Evolutionary conservation across 2,113 vertebrate genomes (phyloP).

Genomic region (Mixornis gularis): DNA sequence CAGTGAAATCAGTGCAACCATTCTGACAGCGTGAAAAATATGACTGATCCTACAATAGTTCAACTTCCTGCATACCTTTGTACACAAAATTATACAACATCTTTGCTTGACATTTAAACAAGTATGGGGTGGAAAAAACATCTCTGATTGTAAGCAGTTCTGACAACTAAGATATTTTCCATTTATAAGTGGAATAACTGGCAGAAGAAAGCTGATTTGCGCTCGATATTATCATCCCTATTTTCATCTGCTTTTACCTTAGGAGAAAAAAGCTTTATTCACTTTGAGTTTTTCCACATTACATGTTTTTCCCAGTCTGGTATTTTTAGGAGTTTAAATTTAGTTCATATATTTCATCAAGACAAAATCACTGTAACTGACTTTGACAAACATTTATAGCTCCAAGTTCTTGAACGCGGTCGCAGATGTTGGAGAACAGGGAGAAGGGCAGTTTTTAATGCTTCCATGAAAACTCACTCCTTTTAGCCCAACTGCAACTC

Average conservation of each 20-base stretch:
- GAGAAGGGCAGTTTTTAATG: neutral
- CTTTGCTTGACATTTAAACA: neutral
- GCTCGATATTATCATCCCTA: neutral
- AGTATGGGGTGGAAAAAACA: neutral
- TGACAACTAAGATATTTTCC: neutral
- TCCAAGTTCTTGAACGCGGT: neutral
- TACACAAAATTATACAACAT: neutral
- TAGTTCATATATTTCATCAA: neutral
- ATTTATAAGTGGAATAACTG: neutral
- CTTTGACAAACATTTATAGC: neutral
- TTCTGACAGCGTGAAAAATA: neutral
- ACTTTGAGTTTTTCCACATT: conserved; percentile 10
- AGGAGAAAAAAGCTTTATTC: neutral
- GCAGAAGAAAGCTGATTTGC: neutral
- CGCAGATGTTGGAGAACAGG: neutral
- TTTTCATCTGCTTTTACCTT: conserved; percentile 13
- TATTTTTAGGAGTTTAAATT: conserved; percentile 4
- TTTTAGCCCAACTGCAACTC: neutral
- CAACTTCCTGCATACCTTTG: neutral
- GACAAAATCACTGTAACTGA: neutral
- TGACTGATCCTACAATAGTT: neutral
- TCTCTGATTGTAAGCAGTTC: neutral
- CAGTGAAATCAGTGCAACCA: neutral
- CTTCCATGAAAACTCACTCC: neutral
- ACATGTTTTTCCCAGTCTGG: neutral